Conservation (phyloP, 2,797 vertebrate genomes). For the Tangara arthus region DNA sequence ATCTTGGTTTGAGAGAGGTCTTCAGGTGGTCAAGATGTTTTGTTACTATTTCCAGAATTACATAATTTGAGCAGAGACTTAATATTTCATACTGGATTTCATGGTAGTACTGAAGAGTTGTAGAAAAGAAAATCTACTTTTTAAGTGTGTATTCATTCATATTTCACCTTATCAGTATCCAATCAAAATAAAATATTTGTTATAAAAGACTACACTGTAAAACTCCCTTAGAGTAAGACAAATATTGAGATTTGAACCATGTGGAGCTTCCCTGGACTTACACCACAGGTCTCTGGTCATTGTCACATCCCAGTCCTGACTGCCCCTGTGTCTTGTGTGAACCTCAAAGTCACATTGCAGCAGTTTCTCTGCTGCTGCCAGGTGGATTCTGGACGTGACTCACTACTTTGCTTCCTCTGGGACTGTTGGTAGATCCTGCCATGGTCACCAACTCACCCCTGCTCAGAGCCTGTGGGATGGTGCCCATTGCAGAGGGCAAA, state of each 20-base stretch:
- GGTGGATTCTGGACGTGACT: neutral
- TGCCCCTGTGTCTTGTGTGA: neutral
- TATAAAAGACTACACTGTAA: neutral
- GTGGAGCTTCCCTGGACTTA: neutral
- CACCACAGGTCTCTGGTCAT: no score
- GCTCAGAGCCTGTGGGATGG: neutral
- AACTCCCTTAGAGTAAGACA: neutral
- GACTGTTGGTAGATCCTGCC: neutral
- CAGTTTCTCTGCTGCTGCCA: neutral
- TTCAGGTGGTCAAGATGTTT: neutral
- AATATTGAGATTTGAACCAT: neutral
- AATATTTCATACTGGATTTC: neutral
- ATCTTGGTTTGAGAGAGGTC: neutral
- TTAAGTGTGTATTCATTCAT: neutral
- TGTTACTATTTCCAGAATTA: neutral
- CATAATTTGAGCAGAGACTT: neutral
- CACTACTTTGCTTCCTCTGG: neutral
- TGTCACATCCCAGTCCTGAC: rapidly evolving
- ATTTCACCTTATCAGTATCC: neutral
- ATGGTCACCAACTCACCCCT: neutral
- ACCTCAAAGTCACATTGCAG: neutral
- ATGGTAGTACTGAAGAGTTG: neutral
- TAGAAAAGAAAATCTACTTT: neutral
- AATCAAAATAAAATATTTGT: neutral
- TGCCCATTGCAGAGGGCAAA: rapidly evolving